Base-by-base conservation (phyloP, 2,888 invertebrate genomes). In the Tortricodes alternella region DNA sequence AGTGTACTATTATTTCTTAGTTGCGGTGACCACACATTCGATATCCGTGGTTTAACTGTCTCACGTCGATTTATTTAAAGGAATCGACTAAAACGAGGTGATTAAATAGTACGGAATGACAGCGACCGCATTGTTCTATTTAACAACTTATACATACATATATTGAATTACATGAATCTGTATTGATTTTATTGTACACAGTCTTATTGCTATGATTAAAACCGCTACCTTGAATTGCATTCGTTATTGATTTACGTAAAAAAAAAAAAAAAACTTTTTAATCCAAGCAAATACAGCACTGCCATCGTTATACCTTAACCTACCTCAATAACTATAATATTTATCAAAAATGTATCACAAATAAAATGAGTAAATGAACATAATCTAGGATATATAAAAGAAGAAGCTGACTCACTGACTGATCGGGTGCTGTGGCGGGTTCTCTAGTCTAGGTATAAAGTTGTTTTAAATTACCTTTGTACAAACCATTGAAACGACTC, bases 1-100 rank as follows among this genome's bases (percentile, higher is more conserved):
- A 44, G 2, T 49, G 38, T 0, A 49, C 37, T n/a, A 23, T 27
- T 13, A n/a, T 18, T 49, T 49, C 15, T 38, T 27, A 27, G 49
- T 9, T 38, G 19, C 2, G 13, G 27, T 38, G 49, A 24, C 58
- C 60, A 60, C 56, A 60, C 60, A 58, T 19, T 32, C 49, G 55
- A 56, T 19, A 51, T 53, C 48, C 46, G 56, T 38, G 46, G 43
- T 53, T 38, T 60, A 48, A 46, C 34, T 32, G 16, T 53, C 37
- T 21, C 21, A 13, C 27, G 16, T 39, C 13, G 38, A 49, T 49
- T 49, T 49, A 49, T 49, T 49, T 49, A n/a, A 9, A 21, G 27
- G 38, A 38, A 39, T 24, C 8, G 23, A 46, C 18, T 37, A 21
- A 11, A 41, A 41, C 34, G 15, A 15, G n/a, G 15, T 29, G 16